phyloP scores from a whole-genome alignment of 53 echinoderm and acorn worm genomes.

The Apostichopus leukothele region DNA sequence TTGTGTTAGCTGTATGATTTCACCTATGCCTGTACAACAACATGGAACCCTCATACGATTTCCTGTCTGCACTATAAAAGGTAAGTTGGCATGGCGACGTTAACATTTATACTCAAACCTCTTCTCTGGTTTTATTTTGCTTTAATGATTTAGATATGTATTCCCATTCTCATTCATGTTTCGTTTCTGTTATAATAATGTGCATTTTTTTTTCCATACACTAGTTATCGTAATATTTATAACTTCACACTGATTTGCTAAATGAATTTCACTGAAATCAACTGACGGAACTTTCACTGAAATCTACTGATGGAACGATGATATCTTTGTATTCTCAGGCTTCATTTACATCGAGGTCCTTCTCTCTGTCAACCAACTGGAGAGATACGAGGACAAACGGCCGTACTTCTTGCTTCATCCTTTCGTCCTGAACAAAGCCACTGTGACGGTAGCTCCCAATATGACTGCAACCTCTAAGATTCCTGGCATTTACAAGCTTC shows the following conservation, averaged over 20 bases:
- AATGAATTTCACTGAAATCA: too few species aligned
- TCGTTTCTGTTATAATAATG: too few species aligned
- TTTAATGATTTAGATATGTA: too few species aligned
- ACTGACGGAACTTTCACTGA: too few species aligned
- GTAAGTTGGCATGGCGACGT: slow-evolving; percentile 28
- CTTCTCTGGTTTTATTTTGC: too few species aligned
- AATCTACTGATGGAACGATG: too few species aligned
- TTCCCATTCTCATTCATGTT: too few species aligned
- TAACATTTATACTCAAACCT: too few species aligned
- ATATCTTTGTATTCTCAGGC: slow-evolving; percentile 1
- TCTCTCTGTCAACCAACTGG: slow-evolving; percentile 67
- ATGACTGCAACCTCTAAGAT: slow-evolving; percentile 56
- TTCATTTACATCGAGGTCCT: slow-evolving; percentile 66
- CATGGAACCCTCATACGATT: slow-evolving; percentile 76
- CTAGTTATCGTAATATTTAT: too few species aligned
- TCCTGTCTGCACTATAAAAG: slow-evolving; percentile 74
- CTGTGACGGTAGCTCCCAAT: slow-evolving; percentile 52
- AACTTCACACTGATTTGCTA: too few species aligned
- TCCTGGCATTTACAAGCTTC: slow-evolving; percentile 63
- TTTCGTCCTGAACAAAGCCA: slow-evolving; percentile 68
- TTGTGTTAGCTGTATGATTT: slow-evolving; percentile 93
- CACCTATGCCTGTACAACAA: slow-evolving; percentile 82
- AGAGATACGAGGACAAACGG: slow-evolving; percentile 42
- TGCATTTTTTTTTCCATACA: too few species aligned
- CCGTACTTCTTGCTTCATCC: slow-evolving; percentile 92